Conservation (phyloP, 2,888 invertebrate genomes). For the Arrhopalites spinosus region DNA sequence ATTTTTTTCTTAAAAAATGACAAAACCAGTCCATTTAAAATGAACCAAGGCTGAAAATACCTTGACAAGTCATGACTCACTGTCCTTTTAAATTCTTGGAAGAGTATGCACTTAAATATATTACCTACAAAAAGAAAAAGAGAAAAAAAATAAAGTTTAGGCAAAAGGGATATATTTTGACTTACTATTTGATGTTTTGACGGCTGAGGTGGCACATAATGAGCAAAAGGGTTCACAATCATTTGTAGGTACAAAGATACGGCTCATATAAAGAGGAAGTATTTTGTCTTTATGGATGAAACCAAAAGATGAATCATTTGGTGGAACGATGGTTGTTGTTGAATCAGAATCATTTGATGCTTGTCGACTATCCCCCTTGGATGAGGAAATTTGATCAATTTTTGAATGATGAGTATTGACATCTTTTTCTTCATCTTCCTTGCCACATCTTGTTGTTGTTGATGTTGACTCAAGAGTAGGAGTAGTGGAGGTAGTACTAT, state of each 20-base stretch:
- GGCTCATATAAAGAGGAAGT: conserved; percentile 42
- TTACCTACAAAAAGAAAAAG: background rate
- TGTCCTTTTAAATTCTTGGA: background rate
- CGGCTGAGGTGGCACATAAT: conserved; percentile 47
- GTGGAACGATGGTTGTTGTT: conserved; percentile 9
- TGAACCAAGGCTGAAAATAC: too few relatives aligned
- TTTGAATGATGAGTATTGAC: background rate
- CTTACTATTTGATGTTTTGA: conserved; percentile 48
- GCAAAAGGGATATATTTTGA: conserved; percentile 10
- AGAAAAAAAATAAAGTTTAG: background rate
- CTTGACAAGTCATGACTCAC: conserved; percentile 4
- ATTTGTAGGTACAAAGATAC: conserved; percentile 37
- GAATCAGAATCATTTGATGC: conserved; percentile 31
- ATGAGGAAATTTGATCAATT: background rate
- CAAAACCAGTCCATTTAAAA: too few relatives aligned
- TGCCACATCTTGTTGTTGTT: too few relatives aligned
- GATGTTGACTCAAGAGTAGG: background rate
- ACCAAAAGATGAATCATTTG: too few relatives aligned
- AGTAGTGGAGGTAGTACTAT: conserved; percentile 22
- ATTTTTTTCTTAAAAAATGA: too few relatives aligned
- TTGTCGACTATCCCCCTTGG: background rate
- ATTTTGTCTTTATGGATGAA: conserved; percentile 31
- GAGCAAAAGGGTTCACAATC: conserved; percentile 55
- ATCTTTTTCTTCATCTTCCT: background rate
- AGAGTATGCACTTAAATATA: background rate